Conservation (phyloP, 2,113 vertebrate genomes). For the Panurus biarmicus region DNA sequence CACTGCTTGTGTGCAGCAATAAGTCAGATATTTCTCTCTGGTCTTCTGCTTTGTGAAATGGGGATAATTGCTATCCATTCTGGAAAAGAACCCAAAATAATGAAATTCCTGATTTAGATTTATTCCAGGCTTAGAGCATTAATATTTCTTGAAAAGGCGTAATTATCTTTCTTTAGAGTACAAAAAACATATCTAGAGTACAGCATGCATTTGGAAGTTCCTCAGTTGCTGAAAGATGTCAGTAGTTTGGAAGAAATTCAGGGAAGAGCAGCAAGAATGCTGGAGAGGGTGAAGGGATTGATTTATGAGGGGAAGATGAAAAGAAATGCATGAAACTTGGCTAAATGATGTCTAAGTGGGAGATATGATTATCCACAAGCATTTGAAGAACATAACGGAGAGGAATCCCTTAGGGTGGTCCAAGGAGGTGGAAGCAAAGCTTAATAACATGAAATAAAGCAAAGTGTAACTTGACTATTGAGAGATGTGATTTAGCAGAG, state of each 20-base stretch:
- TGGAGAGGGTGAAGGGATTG: slow-evolving; percentile 32
- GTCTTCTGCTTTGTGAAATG: background rate
- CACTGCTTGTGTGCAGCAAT: background rate
- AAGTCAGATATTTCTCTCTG: background rate
- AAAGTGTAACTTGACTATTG: background rate
- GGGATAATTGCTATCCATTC: background rate
- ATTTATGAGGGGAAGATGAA: slow-evolving; percentile 53
- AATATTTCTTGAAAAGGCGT: slow-evolving; percentile 31
- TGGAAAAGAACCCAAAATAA: background rate
- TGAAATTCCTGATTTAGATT: background rate
- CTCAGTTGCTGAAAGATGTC: slow-evolving; percentile 19
- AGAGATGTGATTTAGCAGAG: background rate
- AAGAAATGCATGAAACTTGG: slow-evolving; percentile 33
- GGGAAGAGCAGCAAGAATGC: slow-evolving; percentile 17
- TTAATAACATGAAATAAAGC: background rate
- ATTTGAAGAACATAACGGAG: slow-evolving; percentile 15
- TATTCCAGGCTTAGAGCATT: background rate
- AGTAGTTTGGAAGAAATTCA: slow-evolving; percentile 46
- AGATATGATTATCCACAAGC: slow-evolving; percentile 37
- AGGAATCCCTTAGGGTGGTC: slow-evolving; percentile 28
- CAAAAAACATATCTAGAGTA: slow-evolving; percentile 10
- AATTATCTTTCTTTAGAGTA: slow-evolving; percentile 13
- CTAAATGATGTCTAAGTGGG: slow-evolving; percentile 30
- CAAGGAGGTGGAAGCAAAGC: background rate
- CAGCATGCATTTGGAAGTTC: slow-evolving; percentile 24